Evolutionary conservation across 2,113 vertebrate species (phyloP).

Genomic region (Montifringilla adamsi): DNA sequence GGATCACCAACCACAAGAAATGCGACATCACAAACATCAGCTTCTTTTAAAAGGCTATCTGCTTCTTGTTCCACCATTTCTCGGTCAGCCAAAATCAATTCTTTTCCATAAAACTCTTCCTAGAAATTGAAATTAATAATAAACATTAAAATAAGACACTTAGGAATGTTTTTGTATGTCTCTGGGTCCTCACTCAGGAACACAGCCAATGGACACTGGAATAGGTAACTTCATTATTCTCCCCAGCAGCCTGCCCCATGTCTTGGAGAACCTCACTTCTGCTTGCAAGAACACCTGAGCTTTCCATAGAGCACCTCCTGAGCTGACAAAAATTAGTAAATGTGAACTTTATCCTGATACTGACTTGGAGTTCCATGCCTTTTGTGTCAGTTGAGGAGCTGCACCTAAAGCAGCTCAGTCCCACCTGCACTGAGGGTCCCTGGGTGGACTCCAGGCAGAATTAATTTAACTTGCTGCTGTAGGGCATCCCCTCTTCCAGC

Average conservation of each 20-base stretch:
- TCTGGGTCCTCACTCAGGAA: not conserved
- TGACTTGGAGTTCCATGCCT: not conserved
- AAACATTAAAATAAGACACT: slow-evolving; percentile 26
- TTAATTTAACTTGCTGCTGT: not conserved
- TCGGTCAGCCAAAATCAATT: slow-evolving; percentile 90
- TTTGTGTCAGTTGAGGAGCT: not conserved
- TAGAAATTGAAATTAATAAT: slow-evolving; percentile 59
- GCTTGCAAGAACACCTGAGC: not conserved
- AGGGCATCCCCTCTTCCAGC: not conserved
- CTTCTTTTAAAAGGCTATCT: slow-evolving; percentile 86
- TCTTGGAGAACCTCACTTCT: not conserved
- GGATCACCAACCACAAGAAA: slow-evolving; percentile 97
- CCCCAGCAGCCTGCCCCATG: not conserved
- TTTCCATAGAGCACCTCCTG: not conserved
- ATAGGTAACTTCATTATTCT: not conserved
- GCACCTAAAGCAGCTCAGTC: not conserved
- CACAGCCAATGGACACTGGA: not conserved
- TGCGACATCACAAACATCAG: slow-evolving; percentile 83
- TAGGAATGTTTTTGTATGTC: not conserved
- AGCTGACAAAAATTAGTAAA: not conserved
- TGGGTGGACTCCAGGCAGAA: not conserved
- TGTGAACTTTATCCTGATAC: not conserved
- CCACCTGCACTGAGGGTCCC: not conserved
- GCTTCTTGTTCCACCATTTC: slow-evolving; percentile 92
- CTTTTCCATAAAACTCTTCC: slow-evolving; percentile 94